These are phyloP conservation scores for Poecilia gillii DNA, from an alignment of 2,797 vertebrate species.

Conservation along the genomic window DNA sequence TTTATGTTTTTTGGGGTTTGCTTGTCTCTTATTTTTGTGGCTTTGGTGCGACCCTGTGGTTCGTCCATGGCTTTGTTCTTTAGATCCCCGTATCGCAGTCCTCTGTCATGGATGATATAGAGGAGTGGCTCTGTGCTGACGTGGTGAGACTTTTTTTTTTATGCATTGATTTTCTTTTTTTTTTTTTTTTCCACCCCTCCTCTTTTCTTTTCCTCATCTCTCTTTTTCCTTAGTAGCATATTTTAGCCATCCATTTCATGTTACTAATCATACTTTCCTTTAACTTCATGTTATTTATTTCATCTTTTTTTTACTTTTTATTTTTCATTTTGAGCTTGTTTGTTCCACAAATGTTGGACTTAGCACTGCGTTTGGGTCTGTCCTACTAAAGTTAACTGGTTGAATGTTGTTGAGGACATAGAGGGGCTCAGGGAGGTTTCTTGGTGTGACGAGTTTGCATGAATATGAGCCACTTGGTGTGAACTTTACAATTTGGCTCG, in stretches of 20 bases:
- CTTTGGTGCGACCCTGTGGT: slow-evolving; percentile 72
- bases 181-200: slow-evolving; percentile 33
- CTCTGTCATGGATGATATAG: slow-evolving; percentile 99
- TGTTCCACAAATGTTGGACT: slow-evolving; percentile 39
- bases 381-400: slow-evolving; percentile 25
- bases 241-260: slow-evolving; percentile 39
- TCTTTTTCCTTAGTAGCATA: slow-evolving; percentile 29
- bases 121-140: slow-evolving; percentile 99
- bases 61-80: slow-evolving; percentile 87
- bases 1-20: slow-evolving; percentile 66
- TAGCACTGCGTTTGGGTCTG: slow-evolving; percentile 22
- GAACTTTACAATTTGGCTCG: slow-evolving; percentile 19
- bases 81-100: slow-evolving; percentile 98
- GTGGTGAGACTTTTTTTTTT: slow-evolving; percentile 91
- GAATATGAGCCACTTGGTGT: slow-evolving; percentile 27
- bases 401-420: slow-evolving; percentile 21
- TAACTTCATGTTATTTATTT: slow-evolving; percentile 38
- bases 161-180: slow-evolving; percentile 79
- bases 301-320: slow-evolving; percentile 31
- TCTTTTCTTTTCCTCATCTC: slow-evolving; percentile 6
- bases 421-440: slow-evolving; percentile 21
- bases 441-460: slow-evolving; percentile 27
- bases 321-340: slow-evolving; percentile 30
- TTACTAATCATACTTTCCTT: slow-evolving; percentile 39
- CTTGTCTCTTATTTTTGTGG: slow-evolving; percentile 73